These are phyloP conservation scores for Adelphocoris suturalis DNA, from an alignment of 2,888 invertebrate species.

Conservation along the genomic window DNA sequence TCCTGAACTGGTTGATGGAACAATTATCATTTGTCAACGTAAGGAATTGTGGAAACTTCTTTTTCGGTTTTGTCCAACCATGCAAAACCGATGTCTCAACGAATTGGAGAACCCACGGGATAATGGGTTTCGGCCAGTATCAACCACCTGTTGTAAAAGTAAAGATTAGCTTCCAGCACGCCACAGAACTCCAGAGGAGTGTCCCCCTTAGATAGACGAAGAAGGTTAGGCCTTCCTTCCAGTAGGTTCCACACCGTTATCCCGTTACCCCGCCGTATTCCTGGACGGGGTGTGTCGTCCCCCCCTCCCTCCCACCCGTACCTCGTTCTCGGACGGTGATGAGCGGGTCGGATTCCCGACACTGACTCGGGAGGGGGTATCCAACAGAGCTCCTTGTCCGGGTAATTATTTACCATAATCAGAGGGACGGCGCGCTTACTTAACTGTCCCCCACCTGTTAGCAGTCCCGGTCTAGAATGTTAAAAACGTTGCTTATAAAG, in stretches of 20 bases:
- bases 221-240: slow-evolving; percentile 58
- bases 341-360: slow-evolving; percentile 37
- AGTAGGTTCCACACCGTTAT: slow-evolving; percentile 63
- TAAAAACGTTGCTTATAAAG: slow-evolving; percentile 55
- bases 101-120: too few species aligned
- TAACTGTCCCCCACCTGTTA: slow-evolving; percentile 60
- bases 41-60: too few species aligned
- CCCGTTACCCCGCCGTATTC: slow-evolving; percentile 68
- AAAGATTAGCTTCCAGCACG: slow-evolving; percentile 24
- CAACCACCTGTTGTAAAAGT: slow-evolving; percentile 32
- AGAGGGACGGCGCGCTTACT: slow-evolving; percentile 66
- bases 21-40: too few species aligned
- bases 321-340: slow-evolving; percentile 40
- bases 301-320: slow-evolving; percentile 2
- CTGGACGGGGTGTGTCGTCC: slow-evolving; percentile 67
- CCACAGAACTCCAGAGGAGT: slow-evolving; percentile 28
- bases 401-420: slow-evolving; percentile 67
- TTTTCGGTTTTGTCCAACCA: too few species aligned
- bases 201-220: slow-evolving; percentile 56
- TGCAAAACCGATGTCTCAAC: too few species aligned
- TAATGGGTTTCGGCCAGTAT: not conserved
- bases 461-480: slow-evolving; percentile 60
- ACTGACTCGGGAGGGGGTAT: not conserved
- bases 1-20: too few species aligned
- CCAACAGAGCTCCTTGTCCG: slow-evolving; percentile 51